A percentile compares a stretch with the other conserved stretches of the same genome.
Conservation (phyloP, 2,888 invertebrate species). For the Schrankia costaestrigalis region DNA sequence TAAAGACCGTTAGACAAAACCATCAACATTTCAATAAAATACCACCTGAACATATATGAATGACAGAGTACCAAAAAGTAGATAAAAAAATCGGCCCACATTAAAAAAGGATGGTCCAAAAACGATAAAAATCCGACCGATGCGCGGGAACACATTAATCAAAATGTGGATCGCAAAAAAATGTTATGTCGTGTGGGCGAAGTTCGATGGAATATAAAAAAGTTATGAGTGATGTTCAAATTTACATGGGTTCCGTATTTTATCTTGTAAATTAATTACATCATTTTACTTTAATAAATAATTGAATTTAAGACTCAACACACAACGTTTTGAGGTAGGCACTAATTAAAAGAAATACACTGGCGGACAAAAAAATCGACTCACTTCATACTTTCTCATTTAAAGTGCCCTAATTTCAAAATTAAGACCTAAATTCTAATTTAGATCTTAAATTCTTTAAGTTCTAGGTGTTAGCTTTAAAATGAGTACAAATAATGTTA, state of each 20-base stretch:
- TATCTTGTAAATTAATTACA: too few species aligned
- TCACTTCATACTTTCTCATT: too few species aligned
- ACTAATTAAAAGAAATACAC: too few species aligned
- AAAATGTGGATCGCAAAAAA: constrained; percentile 69
- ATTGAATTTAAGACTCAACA: too few species aligned
- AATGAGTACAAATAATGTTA: too few species aligned
- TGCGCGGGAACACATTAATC: constrained; percentile 56
- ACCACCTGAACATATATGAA: constrained; percentile 33
- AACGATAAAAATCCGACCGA: constrained; percentile 59
- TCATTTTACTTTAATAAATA: too few species aligned
- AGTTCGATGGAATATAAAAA: constrained; percentile 29
- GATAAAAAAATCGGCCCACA: constrained; percentile 37
- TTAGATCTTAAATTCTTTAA: too few species aligned
- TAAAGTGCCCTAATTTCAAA: too few species aligned
- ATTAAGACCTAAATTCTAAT: too few species aligned
- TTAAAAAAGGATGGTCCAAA: constrained; percentile 58
- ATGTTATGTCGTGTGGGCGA: constrained; percentile 51
- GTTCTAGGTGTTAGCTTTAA: too few species aligned
- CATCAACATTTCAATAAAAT: constrained; percentile 19
- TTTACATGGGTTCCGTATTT: constrained; percentile 27
- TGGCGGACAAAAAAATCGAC: too few species aligned
- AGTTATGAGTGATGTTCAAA: constrained; percentile 6
- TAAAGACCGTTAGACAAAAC: constrained; percentile 11
- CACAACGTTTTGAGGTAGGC: too few species aligned
- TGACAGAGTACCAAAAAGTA: constrained; percentile 30